Percentiles rank a stretch among this genome's conserved stretches.
Conservation (phyloP, 2,113 vertebrate species). For the Promerops cafer region DNA sequence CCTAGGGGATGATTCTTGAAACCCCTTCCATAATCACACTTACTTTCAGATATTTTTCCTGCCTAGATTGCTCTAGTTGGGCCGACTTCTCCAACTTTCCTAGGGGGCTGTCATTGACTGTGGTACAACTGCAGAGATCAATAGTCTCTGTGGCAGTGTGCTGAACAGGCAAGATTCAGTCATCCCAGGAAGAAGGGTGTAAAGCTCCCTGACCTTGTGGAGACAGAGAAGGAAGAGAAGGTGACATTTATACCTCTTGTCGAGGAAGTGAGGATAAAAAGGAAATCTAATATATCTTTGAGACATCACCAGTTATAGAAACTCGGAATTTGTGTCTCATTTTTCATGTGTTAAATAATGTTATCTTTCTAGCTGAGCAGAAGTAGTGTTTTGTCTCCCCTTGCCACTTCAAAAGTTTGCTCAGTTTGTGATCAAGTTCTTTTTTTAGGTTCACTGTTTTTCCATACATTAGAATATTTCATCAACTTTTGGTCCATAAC, state of each 20-base stretch:
- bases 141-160: not conserved
- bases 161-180: conserved; percentile 19
- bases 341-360: not conserved
- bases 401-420: not conserved
- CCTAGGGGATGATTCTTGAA: not conserved
- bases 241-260: conserved; percentile 13
- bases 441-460: not conserved
- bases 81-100: not conserved
- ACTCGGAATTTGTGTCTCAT: not conserved
- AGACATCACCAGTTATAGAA: not conserved
- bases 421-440: not conserved
- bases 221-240: not conserved
- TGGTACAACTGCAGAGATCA: not conserved
- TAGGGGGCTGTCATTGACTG: not conserved
- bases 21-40: not conserved
- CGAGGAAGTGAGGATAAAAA: not conserved
- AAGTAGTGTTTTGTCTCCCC: not conserved
- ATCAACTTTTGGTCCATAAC: not conserved
- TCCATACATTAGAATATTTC: not conserved
- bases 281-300: not conserved
- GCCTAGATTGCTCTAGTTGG: not conserved
- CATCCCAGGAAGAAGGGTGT: not conserved
- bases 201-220: conserved; percentile 14
- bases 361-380: not conserved
- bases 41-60: not conserved